These are phyloP conservation scores for Erebia ligea DNA, from an alignment of 2,888 invertebrate genomes.

Conservation along the genomic window DNA sequence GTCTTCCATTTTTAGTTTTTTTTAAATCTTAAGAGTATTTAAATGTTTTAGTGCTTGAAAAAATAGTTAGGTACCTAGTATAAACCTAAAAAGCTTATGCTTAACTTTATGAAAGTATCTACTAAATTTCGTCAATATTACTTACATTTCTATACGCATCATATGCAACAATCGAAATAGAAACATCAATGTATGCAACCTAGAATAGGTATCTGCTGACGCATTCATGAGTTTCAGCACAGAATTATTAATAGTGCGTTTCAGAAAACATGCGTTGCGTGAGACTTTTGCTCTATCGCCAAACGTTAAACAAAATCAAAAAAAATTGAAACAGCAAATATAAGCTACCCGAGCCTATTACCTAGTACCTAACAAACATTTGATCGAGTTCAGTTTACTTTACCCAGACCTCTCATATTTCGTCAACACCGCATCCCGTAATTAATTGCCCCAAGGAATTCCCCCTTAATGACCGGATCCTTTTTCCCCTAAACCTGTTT, in stretches of 20 bases:
- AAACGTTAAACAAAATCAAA: neutral
- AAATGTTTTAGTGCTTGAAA: neutral
- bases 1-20: neutral
- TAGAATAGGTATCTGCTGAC: too few species aligned
- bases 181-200: too few species aligned
- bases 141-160: neutral
- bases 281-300: neutral
- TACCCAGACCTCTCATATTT: constrained; percentile 44
- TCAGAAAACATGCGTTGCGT: too few species aligned
- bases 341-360: neutral
- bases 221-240: too few species aligned
- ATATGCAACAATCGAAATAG: too few species aligned
- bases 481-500: constrained; percentile 27
- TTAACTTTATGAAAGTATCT: too few species aligned
- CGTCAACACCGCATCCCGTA: constrained; percentile 39
- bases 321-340: neutral
- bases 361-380: constrained; percentile 26
- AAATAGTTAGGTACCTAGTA: neutral
- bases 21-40: neutral
- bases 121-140: neutral
- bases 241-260: too few species aligned
- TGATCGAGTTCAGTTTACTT: constrained; percentile 37
- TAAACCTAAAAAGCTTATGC: neutral
- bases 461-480: constrained; percentile 18
- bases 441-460: constrained; percentile 31